These are phyloP conservation scores for Drosophila miranda DNA, from an alignment of 1,140 invertebrate genomes.

Conservation along the genomic window DNA sequence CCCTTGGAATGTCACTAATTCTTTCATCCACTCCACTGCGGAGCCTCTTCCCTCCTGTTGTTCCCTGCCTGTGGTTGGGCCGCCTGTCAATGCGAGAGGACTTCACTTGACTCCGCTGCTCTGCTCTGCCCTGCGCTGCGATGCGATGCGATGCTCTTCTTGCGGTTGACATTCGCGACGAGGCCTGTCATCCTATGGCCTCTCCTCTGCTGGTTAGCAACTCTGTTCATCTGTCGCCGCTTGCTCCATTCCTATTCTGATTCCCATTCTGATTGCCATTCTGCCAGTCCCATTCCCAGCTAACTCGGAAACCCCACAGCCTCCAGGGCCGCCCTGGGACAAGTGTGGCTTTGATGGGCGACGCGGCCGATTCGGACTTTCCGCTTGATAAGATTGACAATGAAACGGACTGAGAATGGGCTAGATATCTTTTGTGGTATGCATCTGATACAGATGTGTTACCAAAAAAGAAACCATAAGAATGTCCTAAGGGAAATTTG, in stretches of 20 bases:
- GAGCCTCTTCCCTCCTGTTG: neutral
- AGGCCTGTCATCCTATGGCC: constrained; percentile 48
- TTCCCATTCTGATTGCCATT: too few relatives aligned
- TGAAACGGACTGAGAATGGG: neutral
- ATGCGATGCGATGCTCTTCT: constrained; percentile 17
- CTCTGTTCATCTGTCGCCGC: too few relatives aligned
- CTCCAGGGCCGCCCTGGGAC: constrained; percentile 12
- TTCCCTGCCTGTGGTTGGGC: constrained; percentile 19
- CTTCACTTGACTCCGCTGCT: constrained; percentile 46
- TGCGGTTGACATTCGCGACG: constrained; percentile 60
- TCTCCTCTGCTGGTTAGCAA: constrained; percentile 7
- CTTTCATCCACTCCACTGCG: neutral
- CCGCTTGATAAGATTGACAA: constrained; percentile 7
- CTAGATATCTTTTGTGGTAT: neutral
- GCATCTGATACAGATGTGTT: too few relatives aligned
- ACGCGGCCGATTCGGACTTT: constrained; percentile 19
- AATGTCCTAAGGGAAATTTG: too few relatives aligned
- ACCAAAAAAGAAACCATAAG: too few relatives aligned
- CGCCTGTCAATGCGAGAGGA: constrained; percentile 63
- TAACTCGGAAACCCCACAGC: neutral
- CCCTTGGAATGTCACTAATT: constrained; percentile 67
- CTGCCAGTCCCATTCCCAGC: constrained; percentile 3
- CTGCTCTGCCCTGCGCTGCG: constrained; percentile 15
- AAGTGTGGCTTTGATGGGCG: constrained; percentile 35
- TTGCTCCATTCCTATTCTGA: too few relatives aligned